These are phyloP conservation scores for Phymanthus crucifer DNA, from an alignment of 92 coral and sea anemone genomes.

Conservation along the genomic window DNA sequence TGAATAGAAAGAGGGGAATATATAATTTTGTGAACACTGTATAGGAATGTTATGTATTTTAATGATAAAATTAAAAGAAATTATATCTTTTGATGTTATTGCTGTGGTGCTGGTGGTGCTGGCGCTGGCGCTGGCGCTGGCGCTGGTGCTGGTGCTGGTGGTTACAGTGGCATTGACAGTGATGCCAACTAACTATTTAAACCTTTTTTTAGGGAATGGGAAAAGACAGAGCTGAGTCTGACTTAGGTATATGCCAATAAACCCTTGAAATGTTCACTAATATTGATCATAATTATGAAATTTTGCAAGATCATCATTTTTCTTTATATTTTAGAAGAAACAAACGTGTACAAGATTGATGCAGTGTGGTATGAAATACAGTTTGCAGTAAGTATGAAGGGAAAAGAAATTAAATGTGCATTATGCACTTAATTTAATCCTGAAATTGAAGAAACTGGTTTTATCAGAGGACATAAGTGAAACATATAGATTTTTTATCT, in stretches of 20 bases:
- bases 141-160: no score
- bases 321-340: conserved; percentile 47
- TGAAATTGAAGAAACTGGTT: not conserved
- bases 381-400: conserved; percentile 76
- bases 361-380: conserved; percentile 99
- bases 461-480: not conserved
- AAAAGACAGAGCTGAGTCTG: conserved; percentile 28
- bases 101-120: no score
- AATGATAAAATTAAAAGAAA: no score
- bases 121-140: no score
- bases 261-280: no score
- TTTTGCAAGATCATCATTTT: not conserved
- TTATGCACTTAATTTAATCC: not conserved
- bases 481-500: not conserved
- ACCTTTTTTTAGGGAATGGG: conserved; percentile 20
- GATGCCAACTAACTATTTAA: no score
- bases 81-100: no score
- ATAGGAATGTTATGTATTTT: no score
- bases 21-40: no score
- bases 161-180: no score
- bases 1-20: no score
- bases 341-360: conserved; percentile 83
- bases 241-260: conserved; percentile 30
- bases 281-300: no score
- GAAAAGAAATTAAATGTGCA: not conserved